Evolutionary conservation across 2,888 invertebrate species (phyloP), one percentile per base, ranked within the genome.

Genomic region (Cactoblastis cactorum): DNA sequence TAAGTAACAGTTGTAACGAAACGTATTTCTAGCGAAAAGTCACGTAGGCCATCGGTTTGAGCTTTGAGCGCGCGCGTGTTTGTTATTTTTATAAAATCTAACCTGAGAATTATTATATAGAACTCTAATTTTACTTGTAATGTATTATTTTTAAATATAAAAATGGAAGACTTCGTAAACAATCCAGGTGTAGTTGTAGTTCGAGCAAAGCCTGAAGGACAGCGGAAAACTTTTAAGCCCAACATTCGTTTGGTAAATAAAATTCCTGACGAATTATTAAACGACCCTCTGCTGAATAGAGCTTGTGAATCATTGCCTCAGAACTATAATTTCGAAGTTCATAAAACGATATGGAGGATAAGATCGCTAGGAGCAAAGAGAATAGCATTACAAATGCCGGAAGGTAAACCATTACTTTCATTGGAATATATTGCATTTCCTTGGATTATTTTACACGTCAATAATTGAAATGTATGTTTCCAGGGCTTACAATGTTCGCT

Each of bases 281-380:
- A 96, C 63, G 93, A 97, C 83, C 92, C 93, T 12, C 71, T 93
- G 58, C 76, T 97, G 19, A 93, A 94, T 69, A 88, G 92, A 70
- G 95, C 95, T 0, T 93, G 95, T 53, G 91, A 92, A 67, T 88
- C 91, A 34, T 90, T 99, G 48, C 99, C 99, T 1, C 82, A 92
- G 28, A 99, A 99, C 87, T 99, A 99, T 74, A 98, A 98, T 78
- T 99, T 99, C 80, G 99, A 99, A 92, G 93, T 99, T 60, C 96
- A 96, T 54, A 99, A 99, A 81, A 98, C 98, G 0, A 94, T 99
- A 78, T 99, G 99, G 99, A 93, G 97, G 73, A 97, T 98, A 68
- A 91, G 93, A 61, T 94, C 96, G 71, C 83, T 93, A n/a, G 92
- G 93, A 61, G 94, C 96, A 0, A 96, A 95, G 79, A 92, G 95